Percentiles rank a stretch among this genome's conserved stretches.
Conservation (phyloP, 1,140 invertebrate genomes). For the Atopsyche davidsoni region DNA sequence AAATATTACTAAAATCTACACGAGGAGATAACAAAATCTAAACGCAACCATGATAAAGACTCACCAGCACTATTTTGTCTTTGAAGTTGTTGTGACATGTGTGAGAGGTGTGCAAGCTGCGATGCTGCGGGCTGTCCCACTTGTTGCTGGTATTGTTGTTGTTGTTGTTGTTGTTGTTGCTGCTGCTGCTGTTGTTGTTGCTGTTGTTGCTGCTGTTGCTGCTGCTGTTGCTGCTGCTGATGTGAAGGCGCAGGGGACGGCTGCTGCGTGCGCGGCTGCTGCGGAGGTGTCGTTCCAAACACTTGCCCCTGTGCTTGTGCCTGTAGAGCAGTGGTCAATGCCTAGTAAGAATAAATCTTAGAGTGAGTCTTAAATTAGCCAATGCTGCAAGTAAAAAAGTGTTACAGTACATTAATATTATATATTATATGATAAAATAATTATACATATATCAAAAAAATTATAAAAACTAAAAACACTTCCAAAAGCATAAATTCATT, state of each 20-base stretch:
- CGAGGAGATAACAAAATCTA: too few relatives aligned
- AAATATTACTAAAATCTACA: too few relatives aligned
- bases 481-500: too few relatives aligned
- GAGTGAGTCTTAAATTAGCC: too few relatives aligned
- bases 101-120: constrained; percentile 24
- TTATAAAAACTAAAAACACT: too few relatives aligned
- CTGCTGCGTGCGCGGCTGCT: constrained; percentile 28
- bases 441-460: too few relatives aligned
- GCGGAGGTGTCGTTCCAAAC: constrained; percentile 26
- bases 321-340: too few relatives aligned
- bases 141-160: constrained; percentile 27
- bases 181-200: constrained; percentile 28
- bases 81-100: constrained; percentile 23
- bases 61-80: constrained; percentile 24
- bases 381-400: too few relatives aligned
- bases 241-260: constrained; percentile 42
- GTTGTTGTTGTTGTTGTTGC: constrained; percentile 26
- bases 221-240: constrained; percentile 34
- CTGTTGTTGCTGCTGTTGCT: constrained; percentile 35
- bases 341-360: too few relatives aligned
- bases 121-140: constrained; percentile 10
- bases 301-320: constrained; percentile 32
- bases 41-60: too few relatives aligned
- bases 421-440: too few relatives aligned
- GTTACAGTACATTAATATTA: too few relatives aligned